phyloP scores from a whole-genome alignment of 2,797 vertebrate genomes.

The Platalea minor region DNA sequence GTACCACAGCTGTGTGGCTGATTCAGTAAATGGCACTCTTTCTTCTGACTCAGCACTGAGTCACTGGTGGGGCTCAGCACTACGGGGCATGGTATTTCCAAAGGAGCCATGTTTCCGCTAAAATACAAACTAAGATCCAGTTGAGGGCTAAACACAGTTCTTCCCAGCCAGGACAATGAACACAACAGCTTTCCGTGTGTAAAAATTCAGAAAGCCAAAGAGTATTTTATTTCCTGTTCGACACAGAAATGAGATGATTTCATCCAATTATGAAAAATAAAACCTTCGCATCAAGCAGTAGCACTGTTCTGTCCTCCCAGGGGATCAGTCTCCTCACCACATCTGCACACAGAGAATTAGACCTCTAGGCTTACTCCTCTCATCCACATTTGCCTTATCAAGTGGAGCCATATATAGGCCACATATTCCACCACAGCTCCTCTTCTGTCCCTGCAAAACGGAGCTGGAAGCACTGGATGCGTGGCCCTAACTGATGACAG shows the following conservation, averaged over 20 bases:
- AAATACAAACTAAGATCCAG: background rate
- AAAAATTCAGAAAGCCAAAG: background rate
- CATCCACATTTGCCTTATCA: background rate
- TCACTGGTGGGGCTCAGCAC: background rate
- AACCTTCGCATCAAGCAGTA: background rate
- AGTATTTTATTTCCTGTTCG: background rate
- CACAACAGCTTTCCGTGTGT: rapidly evolving
- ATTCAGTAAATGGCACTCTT: background rate
- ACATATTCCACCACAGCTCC: background rate
- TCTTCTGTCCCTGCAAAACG: background rate
- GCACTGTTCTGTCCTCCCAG: background rate
- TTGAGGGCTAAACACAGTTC: background rate
- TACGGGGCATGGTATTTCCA: background rate
- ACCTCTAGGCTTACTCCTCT: background rate
- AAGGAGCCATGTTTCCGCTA: background rate
- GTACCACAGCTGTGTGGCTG: background rate
- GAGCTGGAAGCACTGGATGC: background rate
- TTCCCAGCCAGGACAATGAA: background rate
- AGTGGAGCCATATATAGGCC: background rate
- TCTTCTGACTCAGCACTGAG: conserved; percentile 21
- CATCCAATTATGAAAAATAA: background rate
- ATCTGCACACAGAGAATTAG: background rate
- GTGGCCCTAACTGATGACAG: background rate
- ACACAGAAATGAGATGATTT: background rate
- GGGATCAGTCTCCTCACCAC: background rate